A percentile compares a stretch with the other conserved stretches of the same genome.
Evolutionary conservation across 2,797 vertebrate genomes (phyloP).

Genomic region (Falco columbarius): DNA sequence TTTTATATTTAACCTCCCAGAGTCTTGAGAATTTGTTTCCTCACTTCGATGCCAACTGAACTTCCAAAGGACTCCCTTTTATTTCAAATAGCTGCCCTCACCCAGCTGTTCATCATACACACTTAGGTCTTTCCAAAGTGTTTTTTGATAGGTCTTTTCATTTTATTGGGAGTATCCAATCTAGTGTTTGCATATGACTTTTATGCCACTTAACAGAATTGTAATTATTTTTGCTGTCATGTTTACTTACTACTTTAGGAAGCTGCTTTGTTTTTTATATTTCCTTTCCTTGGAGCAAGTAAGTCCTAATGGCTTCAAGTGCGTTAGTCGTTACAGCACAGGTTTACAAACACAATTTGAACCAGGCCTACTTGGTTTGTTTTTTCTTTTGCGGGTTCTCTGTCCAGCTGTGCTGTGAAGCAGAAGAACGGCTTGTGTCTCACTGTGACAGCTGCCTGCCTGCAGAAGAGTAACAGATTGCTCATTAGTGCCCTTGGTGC

Average conservation of each 20-base stretch:
- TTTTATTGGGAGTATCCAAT: background rate
- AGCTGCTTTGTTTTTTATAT: background rate
- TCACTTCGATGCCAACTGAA: background rate
- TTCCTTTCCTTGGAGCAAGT: background rate
- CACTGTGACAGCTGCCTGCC: background rate
- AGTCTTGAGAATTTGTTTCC: background rate
- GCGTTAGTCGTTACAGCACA: background rate
- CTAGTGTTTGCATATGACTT: background rate
- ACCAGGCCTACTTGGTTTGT: background rate
- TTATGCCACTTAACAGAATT: background rate
- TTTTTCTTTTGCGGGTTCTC: background rate
- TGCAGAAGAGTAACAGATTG: background rate
- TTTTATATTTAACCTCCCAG: background rate
- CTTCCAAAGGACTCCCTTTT: background rate
- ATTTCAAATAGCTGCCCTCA: background rate
- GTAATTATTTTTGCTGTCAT: background rate
- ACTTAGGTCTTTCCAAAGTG: background rate
- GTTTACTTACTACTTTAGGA: background rate
- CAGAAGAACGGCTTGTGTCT: background rate
- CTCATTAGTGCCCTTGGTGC: background rate
- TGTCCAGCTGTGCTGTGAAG: background rate
- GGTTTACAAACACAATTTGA: background rate
- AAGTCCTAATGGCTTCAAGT: background rate
- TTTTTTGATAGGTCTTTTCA: background rate
- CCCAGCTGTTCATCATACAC: background rate